phyloP scores from a whole-genome alignment of 2,888 invertebrate genomes.

The Melinaea marsaeus region DNA sequence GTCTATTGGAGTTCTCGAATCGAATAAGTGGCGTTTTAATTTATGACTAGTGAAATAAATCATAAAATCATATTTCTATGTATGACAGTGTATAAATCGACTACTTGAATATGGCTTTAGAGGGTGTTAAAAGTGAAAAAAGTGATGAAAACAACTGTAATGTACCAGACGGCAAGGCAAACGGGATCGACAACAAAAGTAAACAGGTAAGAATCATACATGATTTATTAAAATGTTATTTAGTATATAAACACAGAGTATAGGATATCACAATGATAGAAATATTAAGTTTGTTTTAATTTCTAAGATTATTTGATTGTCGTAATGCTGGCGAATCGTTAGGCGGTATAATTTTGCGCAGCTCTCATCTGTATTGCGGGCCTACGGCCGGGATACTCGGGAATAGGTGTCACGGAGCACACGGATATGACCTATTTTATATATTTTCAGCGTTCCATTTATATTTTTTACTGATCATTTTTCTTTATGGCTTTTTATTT shows the following conservation, averaged over 20 bases:
- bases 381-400: conserved; percentile 47
- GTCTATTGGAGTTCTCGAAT: conserved; percentile 71
- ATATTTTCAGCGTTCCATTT: conserved; percentile 24
- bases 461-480: conserved; percentile 8
- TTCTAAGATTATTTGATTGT: conserved; percentile 5
- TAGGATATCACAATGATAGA: background rate
- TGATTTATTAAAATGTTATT: conserved; percentile 31
- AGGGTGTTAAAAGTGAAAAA: conserved; percentile 77
- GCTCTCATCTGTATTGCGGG: conserved; percentile 40
- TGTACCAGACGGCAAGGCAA: conserved; percentile 73
- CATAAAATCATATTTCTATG: conserved; percentile 54
- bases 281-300: background rate
- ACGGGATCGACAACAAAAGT: conserved; percentile 78
- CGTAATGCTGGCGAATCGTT: conserved; percentile 20
- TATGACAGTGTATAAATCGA: conserved; percentile 73
- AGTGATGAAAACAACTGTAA: conserved; percentile 75
- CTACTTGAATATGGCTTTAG: conserved; percentile 71
- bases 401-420: conserved; percentile 57
- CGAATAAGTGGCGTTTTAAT: conserved; percentile 60
- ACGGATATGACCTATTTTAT: conserved; percentile 71
- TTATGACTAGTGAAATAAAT: conserved; percentile 53
- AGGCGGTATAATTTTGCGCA: conserved; percentile 59
- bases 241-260: background rate
- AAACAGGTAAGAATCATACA: conserved; percentile 71
- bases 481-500: background rate